Conservation (phyloP, 2,113 vertebrate species). For the Capra hircus region DNA sequence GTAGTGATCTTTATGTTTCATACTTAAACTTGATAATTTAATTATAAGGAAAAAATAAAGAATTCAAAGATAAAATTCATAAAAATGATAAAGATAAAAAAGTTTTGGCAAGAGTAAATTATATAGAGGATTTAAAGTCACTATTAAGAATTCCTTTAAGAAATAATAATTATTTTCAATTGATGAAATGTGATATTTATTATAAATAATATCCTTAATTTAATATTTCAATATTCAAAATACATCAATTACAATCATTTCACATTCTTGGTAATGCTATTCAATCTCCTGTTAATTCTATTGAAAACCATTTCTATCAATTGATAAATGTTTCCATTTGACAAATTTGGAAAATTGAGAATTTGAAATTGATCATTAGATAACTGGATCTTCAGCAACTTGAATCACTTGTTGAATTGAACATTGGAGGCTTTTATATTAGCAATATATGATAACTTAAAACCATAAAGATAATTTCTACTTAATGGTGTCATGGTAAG, state of each 20-base stretch:
- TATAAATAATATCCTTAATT: background rate
- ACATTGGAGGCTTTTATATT: background rate
- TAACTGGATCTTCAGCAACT: background rate
- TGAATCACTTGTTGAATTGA: background rate
- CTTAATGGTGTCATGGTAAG: background rate
- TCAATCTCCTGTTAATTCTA: background rate
- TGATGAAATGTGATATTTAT: background rate
- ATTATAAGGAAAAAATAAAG: background rate
- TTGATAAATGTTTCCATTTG: background rate
- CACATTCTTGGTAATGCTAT: background rate
- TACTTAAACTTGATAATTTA: background rate
- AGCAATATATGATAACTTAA: background rate
- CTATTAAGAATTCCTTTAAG: background rate
- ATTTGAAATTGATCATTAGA: background rate
- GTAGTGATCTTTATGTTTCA: background rate
- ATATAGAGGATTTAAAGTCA: background rate
- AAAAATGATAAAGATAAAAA: background rate
- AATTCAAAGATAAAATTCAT: background rate
- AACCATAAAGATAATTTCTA: background rate
- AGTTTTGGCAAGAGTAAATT: background rate
- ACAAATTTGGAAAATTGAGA: background rate
- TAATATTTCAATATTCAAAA: background rate
- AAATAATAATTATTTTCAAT: background rate
- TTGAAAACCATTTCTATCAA: background rate
- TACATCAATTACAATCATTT: background rate